Base-by-base conservation (phyloP, 2,888 invertebrate species). In the Branchipolynoe longqiensis region DNA sequence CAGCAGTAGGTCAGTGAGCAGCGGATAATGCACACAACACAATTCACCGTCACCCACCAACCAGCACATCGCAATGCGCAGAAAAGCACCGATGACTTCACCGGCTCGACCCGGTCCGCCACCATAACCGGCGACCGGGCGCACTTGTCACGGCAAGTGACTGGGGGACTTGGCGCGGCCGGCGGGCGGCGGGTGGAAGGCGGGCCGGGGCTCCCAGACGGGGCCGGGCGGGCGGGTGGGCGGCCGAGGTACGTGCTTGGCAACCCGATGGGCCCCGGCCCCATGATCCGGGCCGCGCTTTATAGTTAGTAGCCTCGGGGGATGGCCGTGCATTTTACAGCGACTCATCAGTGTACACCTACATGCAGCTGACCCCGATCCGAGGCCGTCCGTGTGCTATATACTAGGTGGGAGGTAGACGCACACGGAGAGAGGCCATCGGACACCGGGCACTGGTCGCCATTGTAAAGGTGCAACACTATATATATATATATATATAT, bases 291-390 rank as follows among this genome's bases (percentile, higher is more conserved):
- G 41, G 25, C 48, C 4, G 6, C 25, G 54, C 48, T 78, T 78
- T 78, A 78, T 78, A 78, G 78, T 78, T 78, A 48, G 25, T 78
- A 78, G 78, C 78, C 78, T 78, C 28, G 25, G 78, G n/a, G 78
- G 78, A 41, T 14, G 18, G 14, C 41, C 48, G 25, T 78, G 78
- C 78, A 54, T 41, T 78, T 78, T 78, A 78, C 78, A 78, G 33
- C 78, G 78, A 25, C 54, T 78, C 78, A 78, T 78, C 78, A 78
- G 54, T 31, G 48, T 48, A 48, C 54, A 78, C 36, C 33, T 78
- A 78, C 78, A 69, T 78, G 54, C 25, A 28, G 22, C 78, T 41
- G 48, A 41, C 48, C 78, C 48, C 41, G 12, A 3, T 4, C 74
- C 22, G 28, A 14, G 48, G 12, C 31, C 56, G n/a, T 56, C 56